Evolutionary conservation across 1,140 invertebrate genomes (phyloP).

Genomic region (Alviniconcha marisindica): DNA sequence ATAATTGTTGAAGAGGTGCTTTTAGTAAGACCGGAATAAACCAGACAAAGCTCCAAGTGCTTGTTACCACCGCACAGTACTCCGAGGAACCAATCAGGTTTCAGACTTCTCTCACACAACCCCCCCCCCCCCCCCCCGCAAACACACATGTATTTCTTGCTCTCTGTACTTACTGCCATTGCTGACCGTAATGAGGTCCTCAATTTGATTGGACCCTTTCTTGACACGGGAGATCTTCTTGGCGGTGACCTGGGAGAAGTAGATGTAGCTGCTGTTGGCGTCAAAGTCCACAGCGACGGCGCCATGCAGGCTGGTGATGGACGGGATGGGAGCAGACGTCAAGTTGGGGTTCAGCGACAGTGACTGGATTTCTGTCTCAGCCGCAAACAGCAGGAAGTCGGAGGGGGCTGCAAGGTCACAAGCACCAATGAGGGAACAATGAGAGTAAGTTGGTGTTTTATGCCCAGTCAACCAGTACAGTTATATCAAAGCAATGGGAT

Average conservation of each 20-base stretch:
- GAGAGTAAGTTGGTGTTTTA: no score
- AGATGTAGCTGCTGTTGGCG: slow-evolving; percentile 75
- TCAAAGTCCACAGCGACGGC: slow-evolving; percentile 73
- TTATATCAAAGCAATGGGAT: no score
- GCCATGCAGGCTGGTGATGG: slow-evolving; percentile 72
- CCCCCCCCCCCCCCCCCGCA: no score
- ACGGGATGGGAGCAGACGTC: slow-evolving; percentile 89
- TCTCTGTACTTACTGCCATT: slow-evolving; percentile 40
- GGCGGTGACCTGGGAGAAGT: slow-evolving; percentile 82
- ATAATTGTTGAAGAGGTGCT: no score
- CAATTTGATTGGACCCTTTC: slow-evolving; percentile 52
- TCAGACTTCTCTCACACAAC: no score
- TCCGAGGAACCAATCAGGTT: no score
- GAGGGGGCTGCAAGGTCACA: slow-evolving; percentile 80
- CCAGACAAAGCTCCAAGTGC: no score
- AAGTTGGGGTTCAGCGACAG: slow-evolving; percentile 89
- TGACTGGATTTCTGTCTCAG: slow-evolving; percentile 91
- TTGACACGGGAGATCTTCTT: slow-evolving; percentile 63
- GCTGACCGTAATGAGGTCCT: slow-evolving; percentile 55
- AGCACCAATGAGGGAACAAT: no score
- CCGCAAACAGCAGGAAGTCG: slow-evolving; percentile 94
- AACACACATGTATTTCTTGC: no score
- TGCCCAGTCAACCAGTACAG: no score
- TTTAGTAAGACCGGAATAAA: no score
- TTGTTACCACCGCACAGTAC: no score